Evolutionary conservation across 2,888 invertebrate genomes (phyloP).

Genomic region (Malachius bipustulatus): DNA sequence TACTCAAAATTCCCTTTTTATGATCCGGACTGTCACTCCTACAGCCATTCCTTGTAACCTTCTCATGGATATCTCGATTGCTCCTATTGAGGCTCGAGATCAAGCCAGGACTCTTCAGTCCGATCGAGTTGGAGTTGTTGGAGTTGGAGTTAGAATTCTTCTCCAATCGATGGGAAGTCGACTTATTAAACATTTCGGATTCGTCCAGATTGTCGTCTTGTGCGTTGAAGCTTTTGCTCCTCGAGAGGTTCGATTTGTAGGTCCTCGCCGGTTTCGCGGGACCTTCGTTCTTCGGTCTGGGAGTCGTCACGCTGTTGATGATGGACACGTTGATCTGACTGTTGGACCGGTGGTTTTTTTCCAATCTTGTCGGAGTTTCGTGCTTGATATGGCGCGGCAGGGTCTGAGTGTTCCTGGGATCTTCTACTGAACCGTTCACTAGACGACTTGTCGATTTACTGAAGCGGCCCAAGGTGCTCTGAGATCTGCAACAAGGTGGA

Average conservation of each 20-base stretch:
- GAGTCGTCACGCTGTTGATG: constrained; percentile 40
- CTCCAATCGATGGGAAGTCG: constrained; percentile 62
- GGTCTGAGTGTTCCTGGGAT: constrained; percentile 55
- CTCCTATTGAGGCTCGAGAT: constrained; percentile 77
- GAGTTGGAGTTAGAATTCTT: too few relatives aligned
- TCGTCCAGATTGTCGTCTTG: constrained; percentile 44
- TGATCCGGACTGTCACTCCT: constrained; percentile 45
- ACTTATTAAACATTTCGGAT: constrained; percentile 50
- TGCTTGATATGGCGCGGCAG: constrained; percentile 49
- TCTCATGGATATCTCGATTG: constrained; percentile 63
- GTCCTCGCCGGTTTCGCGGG: constrained; percentile 71
- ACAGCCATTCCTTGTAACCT: constrained; percentile 43
- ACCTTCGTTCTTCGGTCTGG: constrained; percentile 37
- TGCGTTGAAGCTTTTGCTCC: constrained; percentile 80
- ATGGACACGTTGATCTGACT: constrained; percentile 58
- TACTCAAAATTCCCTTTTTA: constrained; percentile 56
- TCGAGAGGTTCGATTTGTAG: constrained; percentile 58
- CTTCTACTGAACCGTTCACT: constrained; percentile 41
- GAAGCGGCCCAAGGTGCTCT: constrained; percentile 66
- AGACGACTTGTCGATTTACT: constrained; percentile 71
- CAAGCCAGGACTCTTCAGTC: constrained; percentile 74
- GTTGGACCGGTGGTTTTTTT: constrained; percentile 44
- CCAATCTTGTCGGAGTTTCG: constrained; percentile 35
- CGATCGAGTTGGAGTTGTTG: too few relatives aligned
- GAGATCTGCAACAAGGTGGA: constrained; percentile 51